A percentile compares a stretch with the other conserved stretches of the same genome.
Conservation (phyloP, 1,140 invertebrate species). For the Sesamia nonagrioides region DNA sequence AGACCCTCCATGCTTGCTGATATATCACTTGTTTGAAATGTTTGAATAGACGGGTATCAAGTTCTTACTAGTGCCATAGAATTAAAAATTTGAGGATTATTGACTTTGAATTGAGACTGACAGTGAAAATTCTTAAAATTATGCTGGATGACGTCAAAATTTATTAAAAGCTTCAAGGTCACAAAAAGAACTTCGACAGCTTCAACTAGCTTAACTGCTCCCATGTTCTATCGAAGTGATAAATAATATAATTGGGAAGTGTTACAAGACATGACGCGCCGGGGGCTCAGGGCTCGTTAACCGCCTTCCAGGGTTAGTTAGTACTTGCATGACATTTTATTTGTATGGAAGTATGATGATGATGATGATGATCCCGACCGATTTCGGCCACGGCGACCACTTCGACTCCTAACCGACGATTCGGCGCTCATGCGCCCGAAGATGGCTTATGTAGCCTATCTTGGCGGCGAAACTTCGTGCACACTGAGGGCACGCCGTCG, state of each 20-base stretch:
- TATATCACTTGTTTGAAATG: background rate
- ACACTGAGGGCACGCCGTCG: too few relatives aligned
- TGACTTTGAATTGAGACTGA: too few relatives aligned
- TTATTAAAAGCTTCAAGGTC: background rate
- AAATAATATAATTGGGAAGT: slow-evolving; percentile 23
- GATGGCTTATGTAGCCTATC: too few relatives aligned
- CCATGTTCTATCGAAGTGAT: background rate
- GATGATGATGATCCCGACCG: too few relatives aligned
- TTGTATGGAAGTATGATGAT: too few relatives aligned
- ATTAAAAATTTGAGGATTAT: too few relatives aligned
- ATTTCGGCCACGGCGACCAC: too few relatives aligned
- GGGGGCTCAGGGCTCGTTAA: slow-evolving; percentile 24
- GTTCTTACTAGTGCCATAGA: background rate
- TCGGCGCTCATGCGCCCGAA: too few relatives aligned
- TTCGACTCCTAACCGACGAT: too few relatives aligned
- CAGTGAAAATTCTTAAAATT: too few relatives aligned
- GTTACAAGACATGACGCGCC: background rate
- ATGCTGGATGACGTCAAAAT: too few relatives aligned
- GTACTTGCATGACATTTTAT: slow-evolving; percentile 19
- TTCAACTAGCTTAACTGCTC: background rate
- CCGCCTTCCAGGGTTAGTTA: slow-evolving; percentile 15
- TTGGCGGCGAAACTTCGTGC: too few relatives aligned
- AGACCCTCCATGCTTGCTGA: background rate
- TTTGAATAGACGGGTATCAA: background rate
- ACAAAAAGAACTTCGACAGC: background rate